Evolutionary conservation across 2,888 invertebrate species (phyloP).

Genomic region (Cetonia aurata): DNA sequence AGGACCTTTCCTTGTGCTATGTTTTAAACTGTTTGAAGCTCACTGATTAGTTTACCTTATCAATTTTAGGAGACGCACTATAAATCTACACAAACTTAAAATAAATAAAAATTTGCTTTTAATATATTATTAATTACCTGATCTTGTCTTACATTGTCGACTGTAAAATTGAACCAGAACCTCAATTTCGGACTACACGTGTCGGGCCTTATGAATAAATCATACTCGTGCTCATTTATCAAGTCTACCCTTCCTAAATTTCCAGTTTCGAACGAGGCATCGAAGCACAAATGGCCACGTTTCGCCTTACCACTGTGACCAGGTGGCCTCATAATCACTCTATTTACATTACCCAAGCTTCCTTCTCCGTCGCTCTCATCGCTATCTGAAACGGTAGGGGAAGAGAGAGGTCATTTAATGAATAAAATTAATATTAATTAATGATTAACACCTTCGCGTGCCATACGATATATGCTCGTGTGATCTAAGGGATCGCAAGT

Average conservation of each 20-base stretch:
- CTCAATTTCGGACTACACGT: constrained; percentile 93
- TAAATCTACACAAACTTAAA: too few species aligned
- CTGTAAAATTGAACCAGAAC: constrained; percentile 98
- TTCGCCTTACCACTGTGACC: constrained; percentile 96
- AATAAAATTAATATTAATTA: constrained; percentile 2
- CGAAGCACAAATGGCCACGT: constrained; percentile 95
- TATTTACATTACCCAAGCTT: constrained; percentile 92
- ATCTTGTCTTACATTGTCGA: constrained; percentile 93
- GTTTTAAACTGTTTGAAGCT: too few species aligned
- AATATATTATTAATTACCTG: constrained; percentile 72
- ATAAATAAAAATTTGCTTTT: not conserved
- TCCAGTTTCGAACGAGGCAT: constrained; percentile 97
- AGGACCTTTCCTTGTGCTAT: too few species aligned
- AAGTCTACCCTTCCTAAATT: constrained; percentile 96
- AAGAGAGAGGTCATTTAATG: not conserved
- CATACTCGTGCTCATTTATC: constrained; percentile 94
- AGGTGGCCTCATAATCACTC: constrained; percentile 87
- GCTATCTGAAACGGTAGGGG: constrained; percentile 74
- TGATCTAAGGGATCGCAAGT: constrained; percentile 66
- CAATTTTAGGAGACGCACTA: not conserved
- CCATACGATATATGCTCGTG: constrained; percentile 74
- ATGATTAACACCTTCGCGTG: constrained; percentile 35
- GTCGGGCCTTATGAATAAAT: constrained; percentile 95
- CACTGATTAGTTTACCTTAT: too few species aligned
- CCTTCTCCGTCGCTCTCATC: constrained; percentile 95